Evolutionary conservation across 2,888 invertebrate genomes (phyloP).

Genomic region (Corbicula japonica): DNA sequence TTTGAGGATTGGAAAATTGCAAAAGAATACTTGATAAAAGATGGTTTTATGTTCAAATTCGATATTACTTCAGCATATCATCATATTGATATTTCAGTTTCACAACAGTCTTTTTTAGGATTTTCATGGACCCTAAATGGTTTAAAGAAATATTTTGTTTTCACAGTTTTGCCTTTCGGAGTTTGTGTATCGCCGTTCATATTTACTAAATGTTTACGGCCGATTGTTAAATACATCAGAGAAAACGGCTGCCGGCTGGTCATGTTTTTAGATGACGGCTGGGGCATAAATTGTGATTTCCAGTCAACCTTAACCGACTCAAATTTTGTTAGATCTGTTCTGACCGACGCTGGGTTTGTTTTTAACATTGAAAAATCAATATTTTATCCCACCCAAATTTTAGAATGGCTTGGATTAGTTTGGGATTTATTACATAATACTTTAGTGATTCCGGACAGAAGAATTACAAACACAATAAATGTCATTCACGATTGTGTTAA

Average conservation of each 20-base stretch:
- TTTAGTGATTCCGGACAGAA: background rate
- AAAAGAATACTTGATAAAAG: background rate
- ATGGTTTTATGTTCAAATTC: slow-evolving; percentile 20
- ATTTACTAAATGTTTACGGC: no score
- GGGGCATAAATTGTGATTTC: no score
- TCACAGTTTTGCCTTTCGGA: no score
- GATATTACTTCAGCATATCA: slow-evolving; percentile 5
- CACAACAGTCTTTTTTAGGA: background rate
- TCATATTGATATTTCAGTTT: background rate
- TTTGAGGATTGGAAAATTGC: slow-evolving; percentile 20
- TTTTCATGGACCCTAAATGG: background rate
- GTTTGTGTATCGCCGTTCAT: no score
- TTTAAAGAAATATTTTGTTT: background rate
- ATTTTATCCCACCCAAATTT: background rate
- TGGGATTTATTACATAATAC: background rate
- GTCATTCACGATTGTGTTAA: no score
- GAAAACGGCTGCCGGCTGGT: no score
- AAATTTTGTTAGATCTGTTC: background rate
- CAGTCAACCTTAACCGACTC: background rate
- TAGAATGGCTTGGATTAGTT: slow-evolving; percentile 8
- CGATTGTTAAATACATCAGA: no score
- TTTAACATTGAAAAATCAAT: background rate
- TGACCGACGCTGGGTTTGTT: background rate
- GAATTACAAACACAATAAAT: no score
- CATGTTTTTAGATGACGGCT: no score